Percentiles rank a stretch among this genome's conserved stretches.
Evolutionary conservation across 2,113 vertebrate species (phyloP).

Genomic region (Eulemur rufifrons): DNA sequence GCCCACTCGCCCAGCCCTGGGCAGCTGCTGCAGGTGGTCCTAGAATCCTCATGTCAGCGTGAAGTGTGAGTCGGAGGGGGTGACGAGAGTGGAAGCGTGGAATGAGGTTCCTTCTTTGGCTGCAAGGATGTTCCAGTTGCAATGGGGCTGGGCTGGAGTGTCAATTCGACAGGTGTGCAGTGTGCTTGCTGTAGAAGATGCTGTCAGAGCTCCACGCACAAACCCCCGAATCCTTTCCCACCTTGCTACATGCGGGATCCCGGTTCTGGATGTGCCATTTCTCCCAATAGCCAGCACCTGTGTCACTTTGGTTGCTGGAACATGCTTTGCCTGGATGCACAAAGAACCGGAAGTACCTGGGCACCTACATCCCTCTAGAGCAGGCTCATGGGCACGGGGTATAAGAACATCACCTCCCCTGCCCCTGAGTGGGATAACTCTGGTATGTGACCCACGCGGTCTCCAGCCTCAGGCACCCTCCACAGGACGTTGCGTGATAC

Average conservation of each 20-base stretch:
- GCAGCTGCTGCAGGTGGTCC: neutral
- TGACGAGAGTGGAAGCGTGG: fast-evolving
- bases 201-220: fast-evolving
- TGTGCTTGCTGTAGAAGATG: fast-evolving
- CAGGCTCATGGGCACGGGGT: neutral
- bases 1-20: fast-evolving
- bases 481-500: neutral
- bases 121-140: neutral
- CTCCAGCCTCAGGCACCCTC: too few relatives aligned
- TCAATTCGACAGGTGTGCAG: fast-evolving
- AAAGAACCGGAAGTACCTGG: neutral
- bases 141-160: fast-evolving
- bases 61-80: neutral
- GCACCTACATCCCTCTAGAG: neutral
- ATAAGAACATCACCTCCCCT: neutral
- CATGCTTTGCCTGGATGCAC: neutral
- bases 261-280: fast-evolving
- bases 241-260: fast-evolving
- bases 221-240: neutral
- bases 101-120: neutral
- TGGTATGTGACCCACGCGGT: fast-evolving
- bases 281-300: neutral
- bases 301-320: neutral
- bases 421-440: neutral
- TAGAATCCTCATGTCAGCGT: fast-evolving